Evolutionary conservation across 1,140 invertebrate species (phyloP).

Genomic region (Phenacoccus solenopsis): DNA sequence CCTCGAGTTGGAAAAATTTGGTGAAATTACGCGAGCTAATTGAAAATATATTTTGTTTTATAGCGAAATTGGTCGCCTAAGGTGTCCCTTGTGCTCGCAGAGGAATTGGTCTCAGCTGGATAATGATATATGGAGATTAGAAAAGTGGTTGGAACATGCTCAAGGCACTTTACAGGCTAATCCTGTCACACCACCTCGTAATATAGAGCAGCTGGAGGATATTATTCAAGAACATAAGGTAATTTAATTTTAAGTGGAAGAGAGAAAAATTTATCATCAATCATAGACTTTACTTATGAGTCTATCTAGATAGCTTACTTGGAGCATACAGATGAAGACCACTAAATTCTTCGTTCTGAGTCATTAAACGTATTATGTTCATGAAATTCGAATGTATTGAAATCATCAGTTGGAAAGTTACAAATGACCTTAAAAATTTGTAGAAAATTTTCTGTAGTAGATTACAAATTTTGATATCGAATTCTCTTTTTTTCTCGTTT

Average conservation of each 20-base stretch:
- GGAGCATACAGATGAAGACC: too few relatives aligned
- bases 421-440: too few relatives aligned
- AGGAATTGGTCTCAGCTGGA: slow-evolving; percentile 80
- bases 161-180: slow-evolving; percentile 59
- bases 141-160: slow-evolving; percentile 79
- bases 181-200: slow-evolving; percentile 49
- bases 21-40: not conserved
- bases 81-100: slow-evolving; percentile 67
- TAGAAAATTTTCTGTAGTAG: too few relatives aligned
- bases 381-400: too few relatives aligned
- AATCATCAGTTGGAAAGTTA: too few relatives aligned
- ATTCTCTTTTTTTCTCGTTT: too few relatives aligned
- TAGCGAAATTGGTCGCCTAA: slow-evolving; percentile 58
- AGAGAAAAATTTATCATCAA: too few relatives aligned
- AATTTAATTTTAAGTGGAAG: slow-evolving; percentile 23
- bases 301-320: not conserved
- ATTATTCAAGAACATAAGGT: slow-evolving; percentile 57
- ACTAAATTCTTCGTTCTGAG: too few relatives aligned
- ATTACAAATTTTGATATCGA: too few relatives aligned
- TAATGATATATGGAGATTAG: slow-evolving; percentile 74
- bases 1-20: too few relatives aligned
- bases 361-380: too few relatives aligned
- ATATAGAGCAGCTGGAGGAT: slow-evolving; percentile 73
- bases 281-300: not conserved
- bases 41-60: slow-evolving; percentile 22